Percentiles rank a stretch among this genome's conserved stretches.
These are phyloP conservation scores for Alouatta palliata DNA, from an alignment of 2,113 vertebrate genomes.

Conservation along the genomic window DNA sequence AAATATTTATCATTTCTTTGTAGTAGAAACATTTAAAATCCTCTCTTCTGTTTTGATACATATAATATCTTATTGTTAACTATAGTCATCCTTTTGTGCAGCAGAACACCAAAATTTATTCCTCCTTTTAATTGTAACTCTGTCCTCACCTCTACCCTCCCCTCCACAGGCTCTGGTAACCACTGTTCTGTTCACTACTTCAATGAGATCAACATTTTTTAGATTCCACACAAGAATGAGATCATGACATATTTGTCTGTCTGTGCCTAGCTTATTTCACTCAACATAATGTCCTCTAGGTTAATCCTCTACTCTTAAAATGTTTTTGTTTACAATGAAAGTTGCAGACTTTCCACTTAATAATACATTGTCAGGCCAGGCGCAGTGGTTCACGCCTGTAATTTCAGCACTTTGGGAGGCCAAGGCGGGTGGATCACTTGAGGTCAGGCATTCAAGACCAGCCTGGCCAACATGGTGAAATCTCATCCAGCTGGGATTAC, in stretches of 20 bases:
- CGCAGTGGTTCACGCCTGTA: too few species aligned
- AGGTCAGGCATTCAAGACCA: too few species aligned
- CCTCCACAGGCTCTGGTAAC: not conserved
- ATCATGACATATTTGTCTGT: not conserved
- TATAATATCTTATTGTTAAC: not conserved
- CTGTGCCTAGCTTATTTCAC: not conserved
- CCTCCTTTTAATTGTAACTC: not conserved
- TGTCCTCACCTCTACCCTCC: not conserved
- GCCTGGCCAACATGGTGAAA: too few species aligned
- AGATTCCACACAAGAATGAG: not conserved
- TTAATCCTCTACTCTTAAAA: not conserved
- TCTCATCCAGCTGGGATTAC: too few species aligned
- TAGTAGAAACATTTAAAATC: not conserved
- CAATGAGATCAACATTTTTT: not conserved
- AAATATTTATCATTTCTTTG: not conserved
- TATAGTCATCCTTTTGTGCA: not conserved
- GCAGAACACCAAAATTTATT: not conserved
- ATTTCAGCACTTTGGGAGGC: too few species aligned
- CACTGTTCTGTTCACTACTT: not conserved
- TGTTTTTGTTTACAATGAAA: not conserved
- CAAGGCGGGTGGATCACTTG: too few species aligned
- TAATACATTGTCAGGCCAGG: not conserved
- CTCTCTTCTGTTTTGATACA: not conserved
- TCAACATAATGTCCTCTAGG: not conserved
- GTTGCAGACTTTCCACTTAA: not conserved